A percentile compares a stretch with the other conserved stretches of the same genome.
Evolutionary conservation across 2,113 vertebrate genomes (phyloP).

Genomic region (Periophthalmus modestus): DNA sequence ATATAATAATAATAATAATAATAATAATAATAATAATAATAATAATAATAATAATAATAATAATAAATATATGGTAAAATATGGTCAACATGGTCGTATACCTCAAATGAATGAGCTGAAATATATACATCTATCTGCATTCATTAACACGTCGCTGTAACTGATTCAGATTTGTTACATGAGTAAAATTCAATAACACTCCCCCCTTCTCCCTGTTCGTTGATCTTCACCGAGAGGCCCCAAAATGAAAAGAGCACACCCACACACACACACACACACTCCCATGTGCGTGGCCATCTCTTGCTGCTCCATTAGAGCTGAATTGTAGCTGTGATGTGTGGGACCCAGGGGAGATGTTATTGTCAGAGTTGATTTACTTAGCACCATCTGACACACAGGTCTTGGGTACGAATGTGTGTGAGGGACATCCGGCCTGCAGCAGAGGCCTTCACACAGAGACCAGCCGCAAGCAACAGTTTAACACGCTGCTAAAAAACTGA

Average conservation of each 20-base stretch:
- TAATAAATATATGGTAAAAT: too few relatives aligned
- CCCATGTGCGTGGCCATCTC: constrained; percentile 32
- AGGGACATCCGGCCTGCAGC: constrained; percentile 51
- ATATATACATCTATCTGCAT: constrained; percentile 3
- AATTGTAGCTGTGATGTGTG: constrained; percentile 89
- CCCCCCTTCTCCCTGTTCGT: not conserved
- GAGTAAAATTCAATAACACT: constrained; percentile 38
- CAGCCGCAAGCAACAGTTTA: constrained; percentile 68
- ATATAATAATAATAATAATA: too few relatives aligned
- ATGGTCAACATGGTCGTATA: not conserved
- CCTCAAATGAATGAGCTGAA: not conserved
- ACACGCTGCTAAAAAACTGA: constrained; percentile 11
- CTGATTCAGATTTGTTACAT: constrained; percentile 65
- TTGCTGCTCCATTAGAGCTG: constrained; percentile 88
- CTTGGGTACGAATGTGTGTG: constrained; percentile 13
- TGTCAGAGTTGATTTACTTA: constrained; percentile 88
- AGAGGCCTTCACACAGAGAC: constrained; percentile 61
- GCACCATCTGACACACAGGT: constrained; percentile 80
- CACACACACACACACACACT: constrained; percentile 30
- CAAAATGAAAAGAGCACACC: constrained; percentile 48
- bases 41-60: too few relatives aligned
- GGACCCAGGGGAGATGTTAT: constrained; percentile 88
- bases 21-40: too few relatives aligned
- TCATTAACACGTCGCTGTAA: constrained; percentile 65
- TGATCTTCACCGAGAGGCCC: constrained; percentile 18